Percentiles rank a stretch among this genome's conserved stretches.
Evolutionary conservation across 2,888 invertebrate genomes (phyloP).

Genomic region (Drosophila kuntzei): DNA sequence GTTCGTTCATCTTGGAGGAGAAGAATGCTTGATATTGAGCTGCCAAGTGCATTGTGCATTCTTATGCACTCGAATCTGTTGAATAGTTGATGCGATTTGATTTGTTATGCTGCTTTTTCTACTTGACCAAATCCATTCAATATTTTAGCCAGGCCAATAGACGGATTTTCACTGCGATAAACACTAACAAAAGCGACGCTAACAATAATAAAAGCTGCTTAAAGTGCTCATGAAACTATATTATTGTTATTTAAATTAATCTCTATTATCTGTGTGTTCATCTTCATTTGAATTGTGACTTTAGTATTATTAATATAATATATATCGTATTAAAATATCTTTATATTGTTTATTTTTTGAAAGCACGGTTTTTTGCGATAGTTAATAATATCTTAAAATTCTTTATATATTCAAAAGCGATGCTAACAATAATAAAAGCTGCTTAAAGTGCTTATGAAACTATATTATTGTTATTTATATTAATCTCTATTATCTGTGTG

Average conservation of each 20-base stretch:
- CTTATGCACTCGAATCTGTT: conserved; percentile 52
- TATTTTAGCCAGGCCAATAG: conserved; percentile 44
- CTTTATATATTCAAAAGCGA: no score
- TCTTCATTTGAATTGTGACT: no score
- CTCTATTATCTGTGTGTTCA: background rate
- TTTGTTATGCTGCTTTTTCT: conserved; percentile 66
- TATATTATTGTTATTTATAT: background rate
- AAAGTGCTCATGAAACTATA: conserved; percentile 13
- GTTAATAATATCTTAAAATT: no score
- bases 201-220: conserved; percentile 14
- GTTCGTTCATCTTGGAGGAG: conserved; percentile 28
- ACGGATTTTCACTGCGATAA: conserved; percentile 52
- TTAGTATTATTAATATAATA: no score
- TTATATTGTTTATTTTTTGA: no score
- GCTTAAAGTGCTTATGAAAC: conserved; percentile 13
- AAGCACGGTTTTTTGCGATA: no score
- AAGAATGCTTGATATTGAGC: conserved; percentile 26
- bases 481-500: background rate
- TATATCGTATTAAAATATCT: no score
- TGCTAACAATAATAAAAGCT: no score
- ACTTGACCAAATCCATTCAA: conserved; percentile 52
- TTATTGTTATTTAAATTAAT: background rate
- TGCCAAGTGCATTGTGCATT: conserved; percentile 49
- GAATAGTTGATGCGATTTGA: conserved; percentile 71
- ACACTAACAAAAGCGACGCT: conserved; percentile 30